These are phyloP conservation scores for Cephalopterus ornatus DNA, from an alignment of 2,113 vertebrate species.

Conservation along the genomic window DNA sequence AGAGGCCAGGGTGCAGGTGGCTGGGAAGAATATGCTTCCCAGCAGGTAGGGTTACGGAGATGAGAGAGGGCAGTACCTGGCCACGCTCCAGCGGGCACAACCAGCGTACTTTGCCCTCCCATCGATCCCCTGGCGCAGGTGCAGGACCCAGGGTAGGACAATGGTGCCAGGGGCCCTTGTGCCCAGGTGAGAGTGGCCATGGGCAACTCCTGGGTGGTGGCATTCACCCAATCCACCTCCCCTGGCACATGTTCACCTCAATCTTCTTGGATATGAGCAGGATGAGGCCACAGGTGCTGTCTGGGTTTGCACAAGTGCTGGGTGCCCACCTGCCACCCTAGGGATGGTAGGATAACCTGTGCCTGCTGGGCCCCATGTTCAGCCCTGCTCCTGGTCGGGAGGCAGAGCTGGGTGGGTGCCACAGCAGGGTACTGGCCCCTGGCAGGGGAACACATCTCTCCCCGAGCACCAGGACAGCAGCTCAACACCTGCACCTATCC, in stretches of 20 bases:
- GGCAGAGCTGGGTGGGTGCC: neutral
- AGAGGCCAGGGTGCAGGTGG: neutral
- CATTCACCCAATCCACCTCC: neutral
- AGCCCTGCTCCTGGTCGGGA: neutral
- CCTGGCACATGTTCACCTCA: neutral
- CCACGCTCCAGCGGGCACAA: too few relatives aligned
- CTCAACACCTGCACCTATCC: fast-evolving
- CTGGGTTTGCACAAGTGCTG: neutral
- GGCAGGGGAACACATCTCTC: neutral
- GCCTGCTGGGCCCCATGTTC: fast-evolving
- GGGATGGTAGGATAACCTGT: neutral
- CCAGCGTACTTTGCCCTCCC: neutral
- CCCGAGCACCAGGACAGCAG: fast-evolving
- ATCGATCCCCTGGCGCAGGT: too few relatives aligned
- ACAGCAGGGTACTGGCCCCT: neutral
- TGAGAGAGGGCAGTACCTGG: fast-evolving
- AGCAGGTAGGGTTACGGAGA: neutral
- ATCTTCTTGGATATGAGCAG: neutral
- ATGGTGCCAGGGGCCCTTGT: neutral
- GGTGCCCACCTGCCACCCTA: neutral
- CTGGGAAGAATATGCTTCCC: neutral
- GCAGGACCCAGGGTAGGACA: neutral
- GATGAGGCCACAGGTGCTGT: neutral
- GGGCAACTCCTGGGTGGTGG: neutral
- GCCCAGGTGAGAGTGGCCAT: neutral